These are phyloP conservation scores for Malaclemys terrapin DNA, from an alignment of 2,113 vertebrate species.

Conservation along the genomic window DNA sequence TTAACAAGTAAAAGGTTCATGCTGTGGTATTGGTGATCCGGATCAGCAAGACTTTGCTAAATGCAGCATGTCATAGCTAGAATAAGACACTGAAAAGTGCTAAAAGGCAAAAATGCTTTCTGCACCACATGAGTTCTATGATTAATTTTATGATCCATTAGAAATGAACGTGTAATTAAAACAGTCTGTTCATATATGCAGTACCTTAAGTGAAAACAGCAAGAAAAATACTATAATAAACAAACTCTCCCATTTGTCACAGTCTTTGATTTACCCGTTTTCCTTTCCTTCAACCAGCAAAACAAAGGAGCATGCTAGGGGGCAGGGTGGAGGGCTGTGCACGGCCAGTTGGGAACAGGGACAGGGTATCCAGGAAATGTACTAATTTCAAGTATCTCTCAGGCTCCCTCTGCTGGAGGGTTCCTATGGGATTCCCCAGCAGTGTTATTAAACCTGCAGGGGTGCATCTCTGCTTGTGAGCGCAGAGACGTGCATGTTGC, in stretches of 20 bases:
- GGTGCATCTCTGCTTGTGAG: background rate
- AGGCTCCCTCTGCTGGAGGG: background rate
- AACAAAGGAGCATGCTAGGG: background rate
- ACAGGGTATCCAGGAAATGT: background rate
- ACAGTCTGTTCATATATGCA: constrained; percentile 30
- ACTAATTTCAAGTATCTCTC: background rate
- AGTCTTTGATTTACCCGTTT: constrained; percentile 26
- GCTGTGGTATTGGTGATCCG: constrained; percentile 49
- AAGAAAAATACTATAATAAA: constrained; percentile 40
- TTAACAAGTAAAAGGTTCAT: constrained; percentile 56
- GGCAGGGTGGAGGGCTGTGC: background rate
- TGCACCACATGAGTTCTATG: constrained; percentile 19
- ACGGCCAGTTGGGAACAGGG: background rate
- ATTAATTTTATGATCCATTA: constrained; percentile 46
- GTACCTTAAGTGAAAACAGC: constrained; percentile 28
- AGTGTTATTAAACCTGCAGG: background rate
- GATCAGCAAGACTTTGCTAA: constrained; percentile 68
- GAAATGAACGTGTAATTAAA: constrained; percentile 37
- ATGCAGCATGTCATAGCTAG: constrained; percentile 55
- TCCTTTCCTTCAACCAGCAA: constrained; percentile 5
- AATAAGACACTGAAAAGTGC: constrained; percentile 50
- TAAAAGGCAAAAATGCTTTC: constrained; percentile 61
- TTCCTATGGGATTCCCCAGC: background rate
- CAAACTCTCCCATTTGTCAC: constrained; percentile 37
- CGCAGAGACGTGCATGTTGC: background rate